A percentile compares a stretch with the other conserved stretches of the same genome.
phyloP scores from a whole-genome alignment of 2,797 vertebrate genomes.

The Lepus oiostolus region DNA sequence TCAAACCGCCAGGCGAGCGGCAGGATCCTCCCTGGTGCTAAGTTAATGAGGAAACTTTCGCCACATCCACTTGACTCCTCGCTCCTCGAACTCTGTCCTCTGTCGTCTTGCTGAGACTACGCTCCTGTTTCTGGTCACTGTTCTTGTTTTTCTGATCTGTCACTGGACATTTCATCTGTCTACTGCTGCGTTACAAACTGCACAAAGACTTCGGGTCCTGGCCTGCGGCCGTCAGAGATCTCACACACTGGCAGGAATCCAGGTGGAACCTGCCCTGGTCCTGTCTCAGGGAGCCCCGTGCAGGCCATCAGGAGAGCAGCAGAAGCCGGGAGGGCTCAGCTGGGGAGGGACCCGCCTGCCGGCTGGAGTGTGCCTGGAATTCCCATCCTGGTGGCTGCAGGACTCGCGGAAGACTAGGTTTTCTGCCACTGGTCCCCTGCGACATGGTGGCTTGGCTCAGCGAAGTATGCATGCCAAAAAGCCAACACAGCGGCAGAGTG shows the following conservation, averaged over 20 bases:
- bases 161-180: not conserved
- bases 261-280: rapidly evolving
- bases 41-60: not conserved
- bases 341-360: not conserved
- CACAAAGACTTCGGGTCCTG: not conserved
- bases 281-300: not conserved
- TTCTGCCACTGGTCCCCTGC: too few relatives aligned
- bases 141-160: not conserved
- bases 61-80: not conserved
- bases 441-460: not conserved
- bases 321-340: not conserved
- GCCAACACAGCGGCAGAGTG: too few relatives aligned
- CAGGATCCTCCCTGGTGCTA: too few relatives aligned
- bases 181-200: not conserved
- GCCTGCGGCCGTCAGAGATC: not conserved
- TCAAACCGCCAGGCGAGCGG: not conserved
- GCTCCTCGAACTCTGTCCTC: not conserved
- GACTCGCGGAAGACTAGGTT: not conserved
- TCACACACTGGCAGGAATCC: not conserved
- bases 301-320: not conserved
- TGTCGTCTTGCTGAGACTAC: not conserved
- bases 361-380: not conserved
- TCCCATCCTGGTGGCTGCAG: not conserved
- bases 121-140: not conserved
- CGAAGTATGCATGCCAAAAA: too few relatives aligned